Conservation (phyloP, 2,797 vertebrate species). For the Thunnus albacares region DNA sequence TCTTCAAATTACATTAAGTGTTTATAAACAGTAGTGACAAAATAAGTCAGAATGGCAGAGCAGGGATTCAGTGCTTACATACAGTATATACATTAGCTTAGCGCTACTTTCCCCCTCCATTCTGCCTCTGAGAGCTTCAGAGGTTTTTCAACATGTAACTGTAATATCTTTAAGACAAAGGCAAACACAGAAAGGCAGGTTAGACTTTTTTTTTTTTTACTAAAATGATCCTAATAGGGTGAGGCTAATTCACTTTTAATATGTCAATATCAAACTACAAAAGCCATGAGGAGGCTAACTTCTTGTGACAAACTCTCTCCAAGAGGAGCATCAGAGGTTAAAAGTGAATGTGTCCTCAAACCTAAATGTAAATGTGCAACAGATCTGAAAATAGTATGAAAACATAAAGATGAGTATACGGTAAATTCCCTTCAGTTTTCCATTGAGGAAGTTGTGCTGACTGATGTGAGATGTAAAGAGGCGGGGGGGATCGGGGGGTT, state of each 20-base stretch:
- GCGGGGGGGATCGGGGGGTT: background rate
- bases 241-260: conserved; percentile 33
- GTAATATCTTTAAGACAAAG: conserved; percentile 24
- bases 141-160: conserved; percentile 33
- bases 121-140: conserved; percentile 26
- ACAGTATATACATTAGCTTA: conserved; percentile 76
- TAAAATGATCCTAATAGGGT: conserved; percentile 9
- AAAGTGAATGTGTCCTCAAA: conserved; percentile 19
- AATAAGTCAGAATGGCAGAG: conserved; percentile 41
- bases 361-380: conserved; percentile 36
- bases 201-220: conserved; percentile 5
- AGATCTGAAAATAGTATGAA: conserved; percentile 35
- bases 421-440: conserved; percentile 74
- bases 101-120: conserved; percentile 15
- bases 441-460: conserved; percentile 47
- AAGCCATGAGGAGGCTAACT: background rate
- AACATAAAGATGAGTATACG: conserved; percentile 23
- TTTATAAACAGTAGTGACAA: conserved; percentile 47
- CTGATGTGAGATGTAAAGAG: conserved; percentile 6
- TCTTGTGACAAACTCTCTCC: background rate
- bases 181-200: conserved; percentile 36
- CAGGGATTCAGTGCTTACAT: conserved; percentile 63
- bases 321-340: background rate
- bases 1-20: conserved; percentile 49
- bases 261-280: background rate